Percentiles rank a stretch among this genome's conserved stretches.
Evolutionary conservation across 2,797 vertebrate species (phyloP).

Genomic region (Taenioides sp.): DNA sequence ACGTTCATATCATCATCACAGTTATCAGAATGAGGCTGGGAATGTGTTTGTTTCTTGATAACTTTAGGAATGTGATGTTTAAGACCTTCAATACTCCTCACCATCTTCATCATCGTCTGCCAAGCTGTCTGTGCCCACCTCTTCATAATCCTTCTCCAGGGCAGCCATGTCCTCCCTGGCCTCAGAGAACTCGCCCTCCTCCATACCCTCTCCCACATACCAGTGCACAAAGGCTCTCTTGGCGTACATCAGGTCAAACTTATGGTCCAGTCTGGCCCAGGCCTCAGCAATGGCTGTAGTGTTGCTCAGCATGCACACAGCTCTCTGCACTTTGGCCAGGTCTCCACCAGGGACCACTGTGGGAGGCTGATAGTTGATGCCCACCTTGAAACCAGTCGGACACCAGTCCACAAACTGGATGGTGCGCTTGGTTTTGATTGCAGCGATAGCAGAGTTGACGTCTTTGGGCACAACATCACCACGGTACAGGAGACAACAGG

Average conservation of each 20-base stretch:
- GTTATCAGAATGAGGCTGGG: constrained; percentile 37
- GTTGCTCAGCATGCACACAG: constrained; percentile 95
- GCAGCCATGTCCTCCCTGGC: constrained; percentile 91
- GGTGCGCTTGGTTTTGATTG: constrained; percentile 26
- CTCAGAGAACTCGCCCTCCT: constrained; percentile 94
- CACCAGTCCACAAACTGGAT: too few species aligned
- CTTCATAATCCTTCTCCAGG: constrained; percentile 96
- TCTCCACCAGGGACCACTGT: constrained; percentile 90
- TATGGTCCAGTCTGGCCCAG: constrained; percentile 92
- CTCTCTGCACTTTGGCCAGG: constrained; percentile 89
- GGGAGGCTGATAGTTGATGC: constrained; percentile 94
- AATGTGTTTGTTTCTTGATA: constrained; percentile 45
- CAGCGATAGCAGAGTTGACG: constrained; percentile 84
- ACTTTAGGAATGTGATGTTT: constrained; percentile 47
- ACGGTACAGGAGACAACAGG: constrained; percentile 80
- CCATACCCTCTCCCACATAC: constrained; percentile 97
- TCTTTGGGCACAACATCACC: constrained; percentile 85
- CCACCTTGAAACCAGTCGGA: constrained; percentile 78
- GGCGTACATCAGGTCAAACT: constrained; percentile 96
- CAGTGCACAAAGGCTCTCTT: constrained; percentile 97
- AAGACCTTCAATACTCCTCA: constrained; percentile 75
- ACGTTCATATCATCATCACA: constrained; percentile 34
- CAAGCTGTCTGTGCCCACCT: constrained; percentile 87
- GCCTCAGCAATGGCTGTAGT: constrained; percentile 93
- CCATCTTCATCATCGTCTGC: constrained; percentile 81